Base-by-base conservation (phyloP, 1,140 invertebrate species). In the Diuraphis noxia region DNA sequence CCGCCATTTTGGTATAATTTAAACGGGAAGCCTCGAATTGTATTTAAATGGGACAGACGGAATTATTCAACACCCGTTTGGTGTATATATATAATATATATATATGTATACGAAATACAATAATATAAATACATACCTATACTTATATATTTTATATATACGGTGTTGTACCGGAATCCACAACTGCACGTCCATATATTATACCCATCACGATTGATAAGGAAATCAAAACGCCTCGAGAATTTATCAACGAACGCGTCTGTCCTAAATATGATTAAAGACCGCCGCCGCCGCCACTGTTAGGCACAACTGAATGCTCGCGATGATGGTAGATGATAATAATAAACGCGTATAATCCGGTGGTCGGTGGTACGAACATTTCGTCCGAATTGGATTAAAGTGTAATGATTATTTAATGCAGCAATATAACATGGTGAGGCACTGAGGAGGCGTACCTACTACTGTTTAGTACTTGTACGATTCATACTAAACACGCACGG, bases 21-120 rank as follows among this genome's bases (percentile, higher is more conserved):
- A 91, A 91, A 91, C 89, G 89, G 89, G 89, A 91, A 91, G 89
- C 89, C 72, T 91, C 72, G 89, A 91, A 90, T 90, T 90, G 88
- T 90, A 90, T 90, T 90, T 90, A 79, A 90, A 88, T 88, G 36
- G 49, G 52, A 86, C 85, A 52, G 85, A 49, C 85, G 34, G 85
- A 86, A 52, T 86, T 86, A 86, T 86, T 86, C 46, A 86, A 86
- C 85, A 86, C 43, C 34, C 85, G 85, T 25, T 2, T 3, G 34
- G n/a, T n/a, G n/a, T n/a, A n/a, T n/a, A n/a, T n/a, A n/a, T n/a
- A n/a, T n/a, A n/a, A n/a, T n/a, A 72, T 72, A 7, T 52, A 72
- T n/a, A 72, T 63, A n/a, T n/a, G 3, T 56, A 63, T 63, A 63
- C 19, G 43, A 17, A 46, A 49, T 49, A 49, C 46, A 49, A 49